A percentile compares a stretch with the other conserved stretches of the same genome.
These are phyloP conservation scores for Alaudala cheleensis DNA, from an alignment of 2,113 vertebrate species.

Conservation along the genomic window DNA sequence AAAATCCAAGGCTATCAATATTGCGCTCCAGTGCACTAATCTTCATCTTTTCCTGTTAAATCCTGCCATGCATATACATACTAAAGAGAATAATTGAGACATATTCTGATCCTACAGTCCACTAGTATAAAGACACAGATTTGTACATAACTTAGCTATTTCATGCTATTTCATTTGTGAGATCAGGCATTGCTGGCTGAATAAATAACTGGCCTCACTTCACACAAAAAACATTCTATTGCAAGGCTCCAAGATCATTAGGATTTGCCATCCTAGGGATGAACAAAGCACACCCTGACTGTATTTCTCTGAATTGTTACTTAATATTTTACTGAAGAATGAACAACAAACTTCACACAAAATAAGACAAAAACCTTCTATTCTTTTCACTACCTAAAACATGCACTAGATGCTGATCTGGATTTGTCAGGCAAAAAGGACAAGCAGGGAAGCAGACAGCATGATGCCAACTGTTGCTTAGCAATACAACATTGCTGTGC, in stretches of 20 bases:
- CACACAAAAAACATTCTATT: background rate
- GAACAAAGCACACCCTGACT: background rate
- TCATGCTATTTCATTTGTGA: background rate
- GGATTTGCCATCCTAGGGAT: background rate
- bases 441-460: background rate
- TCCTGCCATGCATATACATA: background rate
- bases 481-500: conserved; percentile 1
- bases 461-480: conserved; percentile 51
- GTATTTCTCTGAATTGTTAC: background rate
- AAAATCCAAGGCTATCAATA: background rate
- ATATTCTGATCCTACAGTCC: background rate
- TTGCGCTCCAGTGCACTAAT: background rate
- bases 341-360: background rate
- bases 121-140: background rate
- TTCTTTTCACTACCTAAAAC: background rate
- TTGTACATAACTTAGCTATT: fast-evolving
- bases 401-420: background rate
- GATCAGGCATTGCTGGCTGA: background rate
- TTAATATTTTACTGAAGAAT: background rate
- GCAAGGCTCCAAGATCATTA: background rate
- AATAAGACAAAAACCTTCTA: background rate
- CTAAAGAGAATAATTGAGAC: background rate
- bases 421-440: background rate
- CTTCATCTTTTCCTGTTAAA: background rate
- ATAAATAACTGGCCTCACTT: background rate